Percentiles rank a stretch among this genome's conserved stretches.
These are phyloP conservation scores for Amaurobius ferox DNA, from an alignment of 2,888 invertebrate genomes.

Conservation along the genomic window DNA sequence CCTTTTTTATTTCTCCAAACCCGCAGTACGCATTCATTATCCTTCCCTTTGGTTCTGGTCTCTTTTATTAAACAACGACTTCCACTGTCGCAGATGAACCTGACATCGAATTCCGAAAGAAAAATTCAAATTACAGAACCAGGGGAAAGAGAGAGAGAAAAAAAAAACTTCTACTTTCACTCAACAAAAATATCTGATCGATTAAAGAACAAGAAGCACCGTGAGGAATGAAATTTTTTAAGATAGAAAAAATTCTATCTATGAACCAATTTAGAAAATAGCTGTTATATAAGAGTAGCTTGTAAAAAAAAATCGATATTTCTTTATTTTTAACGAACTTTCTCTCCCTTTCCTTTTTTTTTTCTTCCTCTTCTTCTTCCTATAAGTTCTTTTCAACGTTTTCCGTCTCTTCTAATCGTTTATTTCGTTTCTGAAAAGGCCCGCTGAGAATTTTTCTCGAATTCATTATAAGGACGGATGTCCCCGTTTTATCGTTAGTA, in stretches of 20 bases:
- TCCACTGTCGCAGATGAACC: not conserved
- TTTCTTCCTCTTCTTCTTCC: not conserved
- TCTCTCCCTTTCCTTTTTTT: conserved; percentile 10
- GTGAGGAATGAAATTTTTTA: conserved; percentile 24
- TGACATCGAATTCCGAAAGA: conserved; percentile 1
- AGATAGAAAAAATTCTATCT: conserved; percentile 25
- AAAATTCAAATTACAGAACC: conserved; percentile 2
- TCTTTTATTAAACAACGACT: not conserved
- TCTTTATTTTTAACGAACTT: conserved; percentile 38
- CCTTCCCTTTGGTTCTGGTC: not conserved
- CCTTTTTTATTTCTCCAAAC: not conserved
- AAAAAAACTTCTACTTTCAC: not conserved
- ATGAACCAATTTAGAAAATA: conserved; percentile 67
- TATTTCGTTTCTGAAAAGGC: conserved; percentile 57
- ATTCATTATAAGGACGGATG: conserved; percentile 64
- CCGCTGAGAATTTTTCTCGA: conserved; percentile 53
- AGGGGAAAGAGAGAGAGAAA: not conserved
- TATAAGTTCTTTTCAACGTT: not conserved
- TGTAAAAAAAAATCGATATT: conserved; percentile 15
- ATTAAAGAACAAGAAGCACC: conserved; percentile 28
- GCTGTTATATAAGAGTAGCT: conserved; percentile 38
- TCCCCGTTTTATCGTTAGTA: conserved; percentile 48
- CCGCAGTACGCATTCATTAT: not conserved
- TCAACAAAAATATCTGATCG: conserved; percentile 26
- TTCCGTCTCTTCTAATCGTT: conserved; percentile 42